Evolutionary conservation across 37 sponge, comb jelly and placozoan genomes (phyloP), one percentile per base, ranked within the genome.

Genomic region (Theonella swinhoei): DNA sequence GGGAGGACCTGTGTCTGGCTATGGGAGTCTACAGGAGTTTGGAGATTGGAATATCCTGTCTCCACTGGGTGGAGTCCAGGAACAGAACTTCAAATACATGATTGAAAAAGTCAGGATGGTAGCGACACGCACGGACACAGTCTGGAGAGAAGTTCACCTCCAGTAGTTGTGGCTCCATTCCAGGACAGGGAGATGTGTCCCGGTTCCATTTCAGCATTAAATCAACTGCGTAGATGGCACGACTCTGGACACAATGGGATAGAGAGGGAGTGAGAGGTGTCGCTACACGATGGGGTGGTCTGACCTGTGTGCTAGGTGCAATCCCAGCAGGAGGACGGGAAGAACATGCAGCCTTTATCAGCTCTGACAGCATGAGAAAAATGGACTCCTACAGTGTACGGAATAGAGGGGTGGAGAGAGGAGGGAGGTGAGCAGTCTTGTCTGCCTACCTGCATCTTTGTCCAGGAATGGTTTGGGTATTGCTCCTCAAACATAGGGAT

Each of bases 91-190:
- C 59, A 78, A 97, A 89, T 33, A 91, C 69, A 75, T 97, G 89
- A 72, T 94, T 92, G 78, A 83, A 94, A 77, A 97, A 97, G 25
- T 90, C 39, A 23, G 93, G 93, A 60, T 95, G 91, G 68, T 93
- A 93, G 67, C 86, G 81, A 80, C 95, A 95, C 23, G 92, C 95
- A 9, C 98, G 71, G 1, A 80, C 83, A 64, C 91, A 90, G 64
- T 97, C 98, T 32, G 98, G 98, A 34, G 74, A 78, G 85, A 78
- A 97, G 76, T 97, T 97, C 25, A 94, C 72, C 68, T 97, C 95
- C 67, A 94, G 76, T 17, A 97, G 26, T 61, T 85, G 75, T 23
- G 95, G 98, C 41, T 84, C 66, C 71, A 96, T 91, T 25, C 26
- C 40, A 30, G 68, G 42, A 43, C 14, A 23, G 31, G 30, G 8